Percentiles rank a stretch among this genome's conserved stretches.
Conservation (phyloP, 2,888 invertebrate species). For the Morinoia aosen region DNA sequence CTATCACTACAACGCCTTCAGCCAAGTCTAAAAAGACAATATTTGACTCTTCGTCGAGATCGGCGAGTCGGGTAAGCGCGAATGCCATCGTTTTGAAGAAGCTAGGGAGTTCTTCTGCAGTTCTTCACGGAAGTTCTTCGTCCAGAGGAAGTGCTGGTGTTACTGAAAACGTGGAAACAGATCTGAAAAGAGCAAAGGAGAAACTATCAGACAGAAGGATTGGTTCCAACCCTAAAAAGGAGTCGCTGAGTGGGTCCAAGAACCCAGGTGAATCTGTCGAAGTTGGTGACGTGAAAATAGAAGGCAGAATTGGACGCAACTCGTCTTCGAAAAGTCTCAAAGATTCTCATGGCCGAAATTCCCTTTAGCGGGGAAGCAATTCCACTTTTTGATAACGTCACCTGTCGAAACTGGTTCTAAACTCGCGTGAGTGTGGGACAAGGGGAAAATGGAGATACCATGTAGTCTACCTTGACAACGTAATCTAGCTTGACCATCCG, state of each 20-base stretch:
- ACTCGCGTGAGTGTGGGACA: background rate
- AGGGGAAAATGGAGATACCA: background rate
- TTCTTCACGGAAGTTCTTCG: background rate
- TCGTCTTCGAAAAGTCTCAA: conserved; percentile 13
- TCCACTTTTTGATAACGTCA: background rate
- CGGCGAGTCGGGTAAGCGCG: background rate
- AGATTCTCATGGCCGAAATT: conserved; percentile 27
- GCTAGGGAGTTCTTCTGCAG: conserved; percentile 24
- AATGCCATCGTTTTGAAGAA: conserved; percentile 7
- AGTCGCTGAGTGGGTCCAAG: background rate
- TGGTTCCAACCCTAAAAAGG: background rate
- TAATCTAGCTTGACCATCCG: background rate
- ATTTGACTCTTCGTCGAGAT: conserved; percentile 16
- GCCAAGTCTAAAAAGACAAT: background rate
- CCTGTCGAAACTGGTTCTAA: background rate
- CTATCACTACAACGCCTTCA: conserved; percentile 54
- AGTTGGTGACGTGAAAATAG: background rate
- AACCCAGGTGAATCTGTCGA: background rate
- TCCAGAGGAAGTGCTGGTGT: background rate
- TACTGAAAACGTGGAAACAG: background rate
- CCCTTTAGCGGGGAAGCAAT: background rate
- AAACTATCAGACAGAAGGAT: background rate
- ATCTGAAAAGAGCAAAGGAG: background rate
- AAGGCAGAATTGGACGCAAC: background rate
- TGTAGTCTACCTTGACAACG: background rate